Base-by-base conservation (phyloP, 2,113 vertebrate genomes). In the Nesoenas mayeri region DNA sequence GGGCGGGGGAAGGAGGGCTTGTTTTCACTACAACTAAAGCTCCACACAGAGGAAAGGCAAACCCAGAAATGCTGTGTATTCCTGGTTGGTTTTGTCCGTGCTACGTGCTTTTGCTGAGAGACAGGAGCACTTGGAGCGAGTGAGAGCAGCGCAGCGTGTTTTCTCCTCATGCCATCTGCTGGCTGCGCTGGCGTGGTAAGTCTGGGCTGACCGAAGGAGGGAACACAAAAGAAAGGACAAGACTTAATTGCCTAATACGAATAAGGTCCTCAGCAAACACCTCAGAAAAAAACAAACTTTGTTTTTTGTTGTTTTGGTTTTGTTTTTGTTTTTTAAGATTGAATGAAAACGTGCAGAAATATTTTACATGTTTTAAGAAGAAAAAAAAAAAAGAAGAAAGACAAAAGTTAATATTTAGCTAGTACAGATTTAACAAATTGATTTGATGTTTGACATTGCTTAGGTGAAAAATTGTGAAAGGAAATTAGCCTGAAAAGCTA, bases 71-170 rank as follows among this genome's bases (percentile, higher is more conserved):
- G 5, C n/a, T 5, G 10, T 1, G 29, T 8, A 6, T 6, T 15
- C 0, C 1, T 1, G 24, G 20, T 6, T 32, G 54, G 12, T n/a
- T 73, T 58, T 38, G 62, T 9, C 34, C 0, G 1, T 0, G 36
- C 36, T 13, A 1, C 0, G 24, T 5, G 3, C 28, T 22, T 47
- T 5, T 7, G 54, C 18, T 13, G 32, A 66, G 48, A 58, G n/a
- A 75, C 26, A 8, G 42, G n/a, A 10, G 20, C 5, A 16, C 44
- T 10, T 4, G 2, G n/a, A 26, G 28, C 12, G 57, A 26, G 12
- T 2, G 29, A 66, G 51, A 15, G 0, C 11, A 1, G 9, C 20
- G 71, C 85, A 50, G 62, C 54, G 2, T 4, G 32, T 51, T 95
- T 84, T 78, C 69, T 78, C 79, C 69, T 40, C 56, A 34, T 90